These are phyloP conservation scores for Polyodon spathula DNA, from an alignment of 2,113 vertebrate species.

Conservation along the genomic window DNA sequence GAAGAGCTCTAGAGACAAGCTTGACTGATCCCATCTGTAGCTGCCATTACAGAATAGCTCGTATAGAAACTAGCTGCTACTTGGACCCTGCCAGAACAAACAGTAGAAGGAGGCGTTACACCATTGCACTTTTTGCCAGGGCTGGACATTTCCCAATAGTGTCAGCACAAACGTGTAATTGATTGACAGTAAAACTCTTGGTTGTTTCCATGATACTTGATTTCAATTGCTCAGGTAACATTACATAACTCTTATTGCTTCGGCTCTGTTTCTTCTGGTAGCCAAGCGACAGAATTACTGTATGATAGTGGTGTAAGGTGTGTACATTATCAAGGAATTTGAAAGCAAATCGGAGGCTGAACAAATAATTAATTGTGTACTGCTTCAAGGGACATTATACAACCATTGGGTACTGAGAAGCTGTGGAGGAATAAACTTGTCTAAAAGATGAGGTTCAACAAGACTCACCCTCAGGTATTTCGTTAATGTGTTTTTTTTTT, in stretches of 20 bases:
- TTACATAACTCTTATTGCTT: not conserved
- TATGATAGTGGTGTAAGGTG: not conserved
- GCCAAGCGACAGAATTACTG: conserved; percentile 30
- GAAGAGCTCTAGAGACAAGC: no score
- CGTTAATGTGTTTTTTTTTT: no score
- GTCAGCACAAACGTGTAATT: not conserved
- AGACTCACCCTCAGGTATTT: conserved; percentile 15
- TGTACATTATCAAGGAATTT: not conserved
- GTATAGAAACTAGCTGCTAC: no score
- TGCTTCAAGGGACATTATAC: no score
- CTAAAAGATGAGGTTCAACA: conserved; percentile 16
- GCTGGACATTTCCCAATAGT: not conserved
- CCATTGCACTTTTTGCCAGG: no score
- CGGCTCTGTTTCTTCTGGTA: conserved; percentile 36
- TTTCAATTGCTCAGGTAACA: not conserved
- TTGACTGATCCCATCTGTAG: no score
- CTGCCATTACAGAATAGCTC: no score
- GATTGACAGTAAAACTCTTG: not conserved
- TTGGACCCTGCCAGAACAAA: no score
- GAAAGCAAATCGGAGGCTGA: no score
- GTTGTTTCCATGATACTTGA: not conserved
- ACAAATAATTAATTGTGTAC: no score
- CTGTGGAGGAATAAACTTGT: not conserved
- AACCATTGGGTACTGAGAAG: no score
- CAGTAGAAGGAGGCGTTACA: no score